A percentile compares a stretch with the other conserved stretches of the same genome.
Conservation (phyloP, 2,113 vertebrate species). For the Urocolius indicus region DNA sequence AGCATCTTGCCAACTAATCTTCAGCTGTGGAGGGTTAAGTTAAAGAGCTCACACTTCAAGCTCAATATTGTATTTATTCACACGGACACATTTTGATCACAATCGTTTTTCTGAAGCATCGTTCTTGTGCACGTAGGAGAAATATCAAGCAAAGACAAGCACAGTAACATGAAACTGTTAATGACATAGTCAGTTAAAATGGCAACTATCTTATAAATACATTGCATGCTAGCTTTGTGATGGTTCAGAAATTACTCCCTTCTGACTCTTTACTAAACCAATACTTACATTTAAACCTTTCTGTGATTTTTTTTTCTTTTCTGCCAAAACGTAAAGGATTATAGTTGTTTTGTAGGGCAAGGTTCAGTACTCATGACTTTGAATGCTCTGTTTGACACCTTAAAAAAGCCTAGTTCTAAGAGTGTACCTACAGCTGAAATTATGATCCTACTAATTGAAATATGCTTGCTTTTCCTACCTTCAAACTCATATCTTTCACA, state of each 20-base stretch:
- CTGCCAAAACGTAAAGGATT: not conserved
- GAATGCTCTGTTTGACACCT: no score
- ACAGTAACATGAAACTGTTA: not conserved
- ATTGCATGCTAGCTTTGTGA: not conserved
- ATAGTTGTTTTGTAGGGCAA: not conserved
- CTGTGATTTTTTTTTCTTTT: not conserved
- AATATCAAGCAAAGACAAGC: not conserved
- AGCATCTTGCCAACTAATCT: slow-evolving; percentile 10
- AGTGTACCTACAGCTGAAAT: not conserved
- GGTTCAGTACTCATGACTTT: not conserved
- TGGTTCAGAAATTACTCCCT: not conserved
- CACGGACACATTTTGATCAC: not conserved
- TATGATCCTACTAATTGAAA: not conserved
- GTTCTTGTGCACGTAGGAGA: not conserved
- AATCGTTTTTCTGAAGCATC: not conserved
- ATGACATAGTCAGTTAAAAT: not conserved
- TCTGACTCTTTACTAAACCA: not conserved
- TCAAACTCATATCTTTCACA: not conserved
- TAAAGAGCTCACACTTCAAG: slow-evolving; percentile 17
- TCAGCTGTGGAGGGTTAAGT: not conserved
- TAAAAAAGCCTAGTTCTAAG: not conserved
- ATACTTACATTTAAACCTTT: not conserved
- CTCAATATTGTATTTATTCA: not conserved
- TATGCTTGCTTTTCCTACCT: not conserved
- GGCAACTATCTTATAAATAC: not conserved